Base-by-base conservation (phyloP, 2,797 vertebrate species). In the Epinephelus coioides region DNA sequence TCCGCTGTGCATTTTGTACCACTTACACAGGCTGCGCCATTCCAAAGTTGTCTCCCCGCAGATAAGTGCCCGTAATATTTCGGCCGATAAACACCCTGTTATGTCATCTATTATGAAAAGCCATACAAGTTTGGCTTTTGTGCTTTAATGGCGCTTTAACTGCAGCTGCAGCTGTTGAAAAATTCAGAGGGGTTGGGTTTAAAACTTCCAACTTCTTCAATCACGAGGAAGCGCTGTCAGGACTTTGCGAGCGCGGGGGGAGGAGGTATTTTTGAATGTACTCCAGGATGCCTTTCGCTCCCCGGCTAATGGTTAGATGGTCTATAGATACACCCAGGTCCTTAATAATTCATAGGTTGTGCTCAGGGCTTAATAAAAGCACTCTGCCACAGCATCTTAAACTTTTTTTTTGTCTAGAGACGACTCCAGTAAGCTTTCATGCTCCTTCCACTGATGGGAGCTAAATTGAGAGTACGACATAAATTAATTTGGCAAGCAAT, bases 281-380 rank as follows among this genome's bases (percentile, higher is more conserved):
- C 84, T 84, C 82, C 86, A 78, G 79, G 79, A 92, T 86, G 86
- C 80, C 67, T 89, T 82, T 84, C 40, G 82, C 75, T 93, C 82
- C 83, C 73, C 74, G 84, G 71, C 92, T 95, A 95, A 95, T 95
- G 93, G 94, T 90, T 92, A 91, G 93, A 94, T 92, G 91, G 78
- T 91, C 92, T 92, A 88, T 92, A 92, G 93, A 95, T 94, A 93
- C 87, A 91, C 91, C 68, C 73, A 12, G n/a, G 69, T 72, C 86
- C 80, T 95, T 87, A 95, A 96, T 95, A 95, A 95, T 96, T 95
- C 83, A 96, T 91, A 80, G 44, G 61, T 55, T 74, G 59, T 73
- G 91, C 79, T 89, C 78, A 18, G 77, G 87, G 81, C 84, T 92
- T 91, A 93, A 91, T 92, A 92, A 94, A 94, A 91, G 87, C 89